Percentiles rank a stretch among this genome's conserved stretches.
Evolutionary conservation across 2,797 vertebrate species (phyloP).

Genomic region (Pangasius macronema): DNA sequence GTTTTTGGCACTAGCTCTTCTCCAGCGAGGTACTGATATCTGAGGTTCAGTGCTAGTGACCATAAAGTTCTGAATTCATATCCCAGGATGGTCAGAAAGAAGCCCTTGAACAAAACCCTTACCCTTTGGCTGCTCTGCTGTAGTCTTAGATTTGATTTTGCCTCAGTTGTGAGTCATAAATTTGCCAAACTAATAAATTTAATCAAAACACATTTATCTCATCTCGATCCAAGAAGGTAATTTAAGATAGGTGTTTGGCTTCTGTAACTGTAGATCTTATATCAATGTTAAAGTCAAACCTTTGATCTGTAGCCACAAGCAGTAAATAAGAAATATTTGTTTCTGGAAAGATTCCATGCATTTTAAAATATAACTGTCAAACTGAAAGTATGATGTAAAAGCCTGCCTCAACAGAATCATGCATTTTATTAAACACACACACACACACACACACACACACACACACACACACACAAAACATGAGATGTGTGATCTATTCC

Average conservation of each 20-base stretch:
- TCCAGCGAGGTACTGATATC: neutral
- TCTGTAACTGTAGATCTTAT: neutral
- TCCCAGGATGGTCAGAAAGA: neutral
- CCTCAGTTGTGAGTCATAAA: neutral
- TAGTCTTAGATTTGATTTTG: neutral
- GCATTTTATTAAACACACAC: neutral
- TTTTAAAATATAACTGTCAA: neutral
- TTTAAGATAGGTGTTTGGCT: constrained; percentile 30
- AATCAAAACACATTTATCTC: neutral
- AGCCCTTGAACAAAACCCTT: neutral
- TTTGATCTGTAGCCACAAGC: constrained; percentile 3
- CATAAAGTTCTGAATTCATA: neutral
- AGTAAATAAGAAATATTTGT: neutral
- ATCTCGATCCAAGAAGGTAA: constrained; percentile 7
- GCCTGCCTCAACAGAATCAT: neutral
- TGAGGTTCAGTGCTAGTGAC: neutral
- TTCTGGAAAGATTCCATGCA: neutral
- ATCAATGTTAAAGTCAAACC: neutral
- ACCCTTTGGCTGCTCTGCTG: neutral
- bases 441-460: too few species aligned
- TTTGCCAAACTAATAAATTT: neutral
- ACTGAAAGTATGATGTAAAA: constrained; percentile 2
- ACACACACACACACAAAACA: neutral
- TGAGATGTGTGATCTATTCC: neutral
- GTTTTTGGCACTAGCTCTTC: neutral